These are phyloP conservation scores for Sinocyclocheilus anophthalmus DNA, from an alignment of 2,113 vertebrate genomes.

Conservation along the genomic window DNA sequence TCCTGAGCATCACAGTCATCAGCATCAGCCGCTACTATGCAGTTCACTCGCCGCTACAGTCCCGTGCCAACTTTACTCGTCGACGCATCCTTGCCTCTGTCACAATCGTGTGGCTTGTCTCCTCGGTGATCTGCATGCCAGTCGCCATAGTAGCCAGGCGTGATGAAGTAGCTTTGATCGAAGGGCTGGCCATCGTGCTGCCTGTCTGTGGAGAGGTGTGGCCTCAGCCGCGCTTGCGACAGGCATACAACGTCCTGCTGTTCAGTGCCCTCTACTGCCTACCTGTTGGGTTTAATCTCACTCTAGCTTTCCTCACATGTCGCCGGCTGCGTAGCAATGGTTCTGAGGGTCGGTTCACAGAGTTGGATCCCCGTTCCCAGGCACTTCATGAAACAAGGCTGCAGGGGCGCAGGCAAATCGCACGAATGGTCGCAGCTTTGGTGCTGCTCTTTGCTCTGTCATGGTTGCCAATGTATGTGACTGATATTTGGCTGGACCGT, in stretches of 20 bases:
- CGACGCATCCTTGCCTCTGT: constrained; percentile 66
- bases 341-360: constrained; percentile 50
- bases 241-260: constrained; percentile 70
- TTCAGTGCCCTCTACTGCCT: constrained; percentile 70
- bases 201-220: constrained; percentile 69
- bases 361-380: constrained; percentile 51
- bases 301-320: constrained; percentile 67
- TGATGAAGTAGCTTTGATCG: constrained; percentile 72
- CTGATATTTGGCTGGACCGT: constrained; percentile 73
- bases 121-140: constrained; percentile 68
- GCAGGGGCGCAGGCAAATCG: constrained; percentile 67
- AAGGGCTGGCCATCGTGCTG: constrained; percentile 66
- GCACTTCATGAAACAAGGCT: constrained; percentile 58
- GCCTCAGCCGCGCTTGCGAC: constrained; percentile 64
- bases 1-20: constrained; percentile 71
- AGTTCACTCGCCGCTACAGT: constrained; percentile 70
- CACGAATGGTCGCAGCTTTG: constrained; percentile 71
- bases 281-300: constrained; percentile 70
- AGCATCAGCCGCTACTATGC: constrained; percentile 72
- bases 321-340: constrained; percentile 60
- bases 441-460: constrained; percentile 70
- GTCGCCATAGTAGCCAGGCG: constrained; percentile 59
- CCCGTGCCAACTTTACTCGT: constrained; percentile 66
- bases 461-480: constrained; percentile 70
- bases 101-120: constrained; percentile 64